Evolutionary conservation across 2,888 invertebrate species (phyloP).

Genomic region (Mechanitis mazaeus): DNA sequence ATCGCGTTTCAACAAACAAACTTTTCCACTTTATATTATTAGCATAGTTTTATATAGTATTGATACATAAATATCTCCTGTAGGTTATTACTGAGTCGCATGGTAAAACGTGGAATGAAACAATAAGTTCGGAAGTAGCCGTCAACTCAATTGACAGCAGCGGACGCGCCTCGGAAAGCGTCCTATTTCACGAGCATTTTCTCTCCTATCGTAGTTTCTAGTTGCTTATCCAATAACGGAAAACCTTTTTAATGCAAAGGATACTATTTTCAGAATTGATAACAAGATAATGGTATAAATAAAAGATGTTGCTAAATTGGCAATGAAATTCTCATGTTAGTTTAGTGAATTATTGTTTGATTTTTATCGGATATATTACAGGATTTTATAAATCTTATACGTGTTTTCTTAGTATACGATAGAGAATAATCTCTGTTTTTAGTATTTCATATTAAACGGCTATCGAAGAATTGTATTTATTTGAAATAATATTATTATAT

Average conservation of each 20-base stretch:
- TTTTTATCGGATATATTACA: no score
- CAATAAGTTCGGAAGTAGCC: constrained; percentile 30
- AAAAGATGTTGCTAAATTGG: not conserved
- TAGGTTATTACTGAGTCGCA: constrained; percentile 3
- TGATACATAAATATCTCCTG: no score
- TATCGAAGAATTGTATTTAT: no score
- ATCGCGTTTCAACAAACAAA: no score
- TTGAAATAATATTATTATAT: no score
- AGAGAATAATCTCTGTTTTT: no score
- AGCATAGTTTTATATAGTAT: no score
- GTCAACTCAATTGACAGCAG: constrained; percentile 27
- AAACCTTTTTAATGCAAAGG: constrained; percentile 1
- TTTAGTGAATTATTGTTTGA: not conserved
- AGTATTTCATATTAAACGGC: no score
- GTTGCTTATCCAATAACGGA: constrained; percentile 10
- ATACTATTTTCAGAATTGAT: constrained; percentile 3
- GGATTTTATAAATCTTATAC: no score
- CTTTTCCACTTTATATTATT: no score
- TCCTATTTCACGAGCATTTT: constrained; percentile 23
- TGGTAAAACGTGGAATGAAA: constrained; percentile 20
- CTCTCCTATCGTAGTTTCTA: constrained; percentile 19
- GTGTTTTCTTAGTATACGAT: no score
- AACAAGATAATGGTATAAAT: not conserved
- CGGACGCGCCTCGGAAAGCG: constrained; percentile 23
- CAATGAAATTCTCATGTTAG: not conserved